Percentiles rank a stretch among this genome's conserved stretches.
Conservation (phyloP, 2,797 vertebrate genomes). For the Erethizon dorsatum region DNA sequence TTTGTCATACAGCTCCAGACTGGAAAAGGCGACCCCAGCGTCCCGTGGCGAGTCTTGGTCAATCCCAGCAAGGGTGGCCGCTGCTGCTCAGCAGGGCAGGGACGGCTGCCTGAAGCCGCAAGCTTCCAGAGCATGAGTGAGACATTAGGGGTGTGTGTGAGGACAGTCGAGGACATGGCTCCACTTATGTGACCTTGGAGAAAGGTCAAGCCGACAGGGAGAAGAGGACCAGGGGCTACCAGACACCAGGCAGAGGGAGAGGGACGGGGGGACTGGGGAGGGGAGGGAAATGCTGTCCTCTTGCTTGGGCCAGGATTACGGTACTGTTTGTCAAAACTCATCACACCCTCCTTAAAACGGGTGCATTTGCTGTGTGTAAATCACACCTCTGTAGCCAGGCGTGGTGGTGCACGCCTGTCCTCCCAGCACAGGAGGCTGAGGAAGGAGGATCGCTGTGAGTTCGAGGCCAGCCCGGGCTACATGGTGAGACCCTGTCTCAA, state of each 20-base stretch:
- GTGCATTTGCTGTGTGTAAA: neutral
- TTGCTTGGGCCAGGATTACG: neutral
- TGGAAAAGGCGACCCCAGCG: neutral
- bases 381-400: neutral
- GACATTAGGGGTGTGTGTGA: too few species aligned
- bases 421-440: neutral
- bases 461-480: neutral
- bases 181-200: fast-evolving
- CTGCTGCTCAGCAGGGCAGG: neutral
- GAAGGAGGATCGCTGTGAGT: neutral
- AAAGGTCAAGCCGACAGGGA: neutral
- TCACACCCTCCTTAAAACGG: neutral
- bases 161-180: fast-evolving
- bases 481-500: neutral
- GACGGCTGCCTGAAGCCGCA: fast-evolving
- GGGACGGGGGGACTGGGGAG: fast-evolving
- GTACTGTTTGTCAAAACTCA: neutral
- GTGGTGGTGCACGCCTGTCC: neutral
- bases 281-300: fast-evolving
- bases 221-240: fast-evolving
- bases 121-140: fast-evolving
- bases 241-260: fast-evolving
- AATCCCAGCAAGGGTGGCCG: fast-evolving
- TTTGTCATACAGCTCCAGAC: fast-evolving
- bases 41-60: fast-evolving